Base-by-base conservation (phyloP, 2,797 vertebrate genomes). In the Hybognathus amarus region DNA sequence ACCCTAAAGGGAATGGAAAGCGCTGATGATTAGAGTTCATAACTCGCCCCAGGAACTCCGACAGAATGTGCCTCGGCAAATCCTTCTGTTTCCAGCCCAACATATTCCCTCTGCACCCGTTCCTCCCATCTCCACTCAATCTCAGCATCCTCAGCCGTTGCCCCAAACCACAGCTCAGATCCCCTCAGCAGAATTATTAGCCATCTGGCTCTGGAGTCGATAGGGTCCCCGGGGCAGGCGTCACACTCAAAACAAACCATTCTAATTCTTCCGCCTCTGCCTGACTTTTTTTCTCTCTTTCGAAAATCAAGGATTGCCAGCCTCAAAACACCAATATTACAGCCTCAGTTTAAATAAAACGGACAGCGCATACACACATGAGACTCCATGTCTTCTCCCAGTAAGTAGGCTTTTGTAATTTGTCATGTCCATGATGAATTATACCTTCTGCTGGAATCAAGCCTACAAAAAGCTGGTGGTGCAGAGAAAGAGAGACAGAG, bases 371-470 rank as follows among this genome's bases (percentile, higher is more conserved):
- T 76, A 8, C 73, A 6, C 78, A 64, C n/a, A 61, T 56, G 22
- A 10, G 47, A n/a, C 80, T 82, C 86, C 83, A 89, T 89, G 83
- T 77, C 80, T 85, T 89, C 79, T 89, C 90, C 54, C 90, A 90
- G 87, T 87, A 77, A 86, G 86, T 27, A 74, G 83, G 75, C 79
- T 68, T 87, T 86, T 91, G 92, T 92, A 90, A 94, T 95, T 93
- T 93, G 91, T 93, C 92, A 91, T 91, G 92, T 91, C 92, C 87
- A 89, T 93, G 92, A 94, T 93, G 85, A 94, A 94, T 94, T 92
- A 93, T 88, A 88, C 83, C 91, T 89, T 92, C 86, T 73, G 87
- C 70, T 86, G 90, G 87, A 90, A 90, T 90, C 87, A 87, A 92
- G 90, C 90, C 88, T 88, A 67, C 20, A 1, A n/a, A 38, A 77